Evolutionary conservation across 2,888 invertebrate species (phyloP).

Genomic region (Agonopterix subpropinquella): DNA sequence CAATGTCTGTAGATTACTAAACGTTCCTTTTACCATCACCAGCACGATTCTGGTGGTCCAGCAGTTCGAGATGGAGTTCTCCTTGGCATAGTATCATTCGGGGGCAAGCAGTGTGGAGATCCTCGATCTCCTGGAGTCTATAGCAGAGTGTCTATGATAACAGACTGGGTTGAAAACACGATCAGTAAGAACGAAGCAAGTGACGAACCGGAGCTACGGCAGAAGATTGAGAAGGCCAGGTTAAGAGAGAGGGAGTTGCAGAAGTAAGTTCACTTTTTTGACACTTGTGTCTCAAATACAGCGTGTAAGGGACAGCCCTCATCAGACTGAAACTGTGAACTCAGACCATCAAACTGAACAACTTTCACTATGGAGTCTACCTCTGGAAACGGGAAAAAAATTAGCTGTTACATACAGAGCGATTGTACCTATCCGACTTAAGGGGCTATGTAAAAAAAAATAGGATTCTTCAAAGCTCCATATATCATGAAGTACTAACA

Average conservation of each 20-base stretch:
- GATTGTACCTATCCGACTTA: no score
- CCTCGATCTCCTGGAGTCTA: constrained; percentile 65
- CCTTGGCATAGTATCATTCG: constrained; percentile 60
- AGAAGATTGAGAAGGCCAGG: constrained; percentile 54
- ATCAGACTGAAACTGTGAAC: no score
- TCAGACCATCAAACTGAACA: no score
- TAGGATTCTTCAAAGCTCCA: no score
- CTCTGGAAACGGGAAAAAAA: no score
- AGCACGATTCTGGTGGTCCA: constrained; percentile 67
- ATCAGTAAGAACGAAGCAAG: constrained; percentile 46
- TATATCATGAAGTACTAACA: no score
- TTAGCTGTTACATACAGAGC: no score
- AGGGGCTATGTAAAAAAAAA: no score
- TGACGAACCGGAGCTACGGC: constrained; percentile 36
- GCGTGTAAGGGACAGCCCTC: no score
- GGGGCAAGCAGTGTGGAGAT: constrained; percentile 64
- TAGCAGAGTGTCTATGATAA: constrained; percentile 50
- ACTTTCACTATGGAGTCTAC: no score
- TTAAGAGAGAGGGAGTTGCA: constrained; percentile 42
- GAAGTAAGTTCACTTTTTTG: not conserved
- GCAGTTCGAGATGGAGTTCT: constrained; percentile 61
- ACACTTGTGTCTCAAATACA: no score
- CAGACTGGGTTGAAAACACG: constrained; percentile 54
- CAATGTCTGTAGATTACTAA: no score
- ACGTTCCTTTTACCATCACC: not conserved